Conservation (phyloP, 2,888 invertebrate genomes). For the Epinotia nisella region DNA sequence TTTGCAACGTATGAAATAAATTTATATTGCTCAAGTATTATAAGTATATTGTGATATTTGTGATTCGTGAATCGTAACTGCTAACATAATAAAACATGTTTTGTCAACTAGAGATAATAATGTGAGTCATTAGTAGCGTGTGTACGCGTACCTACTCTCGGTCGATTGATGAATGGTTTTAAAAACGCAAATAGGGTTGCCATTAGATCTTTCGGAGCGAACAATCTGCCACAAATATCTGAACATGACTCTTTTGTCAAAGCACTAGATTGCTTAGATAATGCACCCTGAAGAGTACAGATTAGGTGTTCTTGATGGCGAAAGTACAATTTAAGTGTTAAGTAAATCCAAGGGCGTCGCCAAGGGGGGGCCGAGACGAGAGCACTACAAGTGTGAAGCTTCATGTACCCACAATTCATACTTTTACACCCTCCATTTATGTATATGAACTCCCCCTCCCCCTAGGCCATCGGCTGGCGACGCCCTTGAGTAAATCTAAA, state of each 20-base stretch:
- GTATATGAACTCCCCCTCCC: too few species aligned
- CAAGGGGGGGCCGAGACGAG: too few species aligned
- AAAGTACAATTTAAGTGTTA: background rate
- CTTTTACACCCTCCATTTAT: too few species aligned
- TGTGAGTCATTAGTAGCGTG: constrained; percentile 1
- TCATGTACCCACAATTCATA: too few species aligned
- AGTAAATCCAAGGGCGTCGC: too few species aligned
- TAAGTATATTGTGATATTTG: too few species aligned
- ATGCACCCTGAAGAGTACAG: background rate
- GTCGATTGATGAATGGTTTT: background rate
- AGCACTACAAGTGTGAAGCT: too few species aligned
- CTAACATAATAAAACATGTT: background rate
- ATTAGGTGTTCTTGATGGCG: background rate
- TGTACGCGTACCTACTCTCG: background rate
- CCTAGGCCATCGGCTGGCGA: too few species aligned
- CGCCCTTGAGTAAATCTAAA: too few species aligned
- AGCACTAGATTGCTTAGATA: background rate
- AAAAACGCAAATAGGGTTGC: too few species aligned
- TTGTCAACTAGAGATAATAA: constrained; percentile 10
- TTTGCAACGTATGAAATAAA: background rate
- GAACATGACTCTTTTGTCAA: background rate
- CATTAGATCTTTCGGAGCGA: background rate
- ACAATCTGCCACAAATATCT: constrained; percentile 1
- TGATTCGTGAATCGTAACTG: background rate
- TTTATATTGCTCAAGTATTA: background rate